Base-by-base conservation (phyloP, 2,888 invertebrate species). In the Patella pellucida region DNA sequence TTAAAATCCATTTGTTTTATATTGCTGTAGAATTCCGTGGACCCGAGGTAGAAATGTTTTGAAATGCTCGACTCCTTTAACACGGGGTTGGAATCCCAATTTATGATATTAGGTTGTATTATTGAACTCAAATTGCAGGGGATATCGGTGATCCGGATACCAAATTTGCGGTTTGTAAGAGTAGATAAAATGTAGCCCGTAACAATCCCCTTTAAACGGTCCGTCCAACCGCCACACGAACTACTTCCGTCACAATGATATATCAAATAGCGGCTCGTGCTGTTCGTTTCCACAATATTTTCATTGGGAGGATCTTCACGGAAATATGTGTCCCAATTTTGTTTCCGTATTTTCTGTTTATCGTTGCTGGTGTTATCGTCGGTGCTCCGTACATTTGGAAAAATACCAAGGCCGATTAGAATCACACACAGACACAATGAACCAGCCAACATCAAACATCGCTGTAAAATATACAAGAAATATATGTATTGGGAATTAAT, bases 191-290 rank as follows among this genome's bases (percentile, higher is more conserved):
- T n/a, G 52, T 71, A 79, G 4, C 54, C 62, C 15, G 73, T 73
- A 31, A 77, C 51, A 15, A 79, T 75, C 50, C 79, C 79, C 27
- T 54, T 23, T 15, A 75, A 72, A 67, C 79, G 62, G 52, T 79
- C 79, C 27, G 71, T 75, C 77, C 72, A 73, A 3, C 79, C 79
- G 7, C 79, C 79, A 41, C 77, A 79, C 0, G 41, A 0, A 9
- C 41, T 9, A 41, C 19, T 5, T 62, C 23, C 23, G 3, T 23
- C 23, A 15, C 62, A 62, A 9, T 19, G 19, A 23, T 62, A 62
- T 12, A 62, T n/a, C 62, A 62, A 5, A 62, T 62, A 62, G 12
- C 62, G 19, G 2, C 14, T 62, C 15, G 11, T 62, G 15, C 23
- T 62, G 23, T 19, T 9, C 41, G 41, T 41, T 41, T 41, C 41